Conservation (phyloP, 2,113 vertebrate species). For the Paratilapia polleni region DNA sequence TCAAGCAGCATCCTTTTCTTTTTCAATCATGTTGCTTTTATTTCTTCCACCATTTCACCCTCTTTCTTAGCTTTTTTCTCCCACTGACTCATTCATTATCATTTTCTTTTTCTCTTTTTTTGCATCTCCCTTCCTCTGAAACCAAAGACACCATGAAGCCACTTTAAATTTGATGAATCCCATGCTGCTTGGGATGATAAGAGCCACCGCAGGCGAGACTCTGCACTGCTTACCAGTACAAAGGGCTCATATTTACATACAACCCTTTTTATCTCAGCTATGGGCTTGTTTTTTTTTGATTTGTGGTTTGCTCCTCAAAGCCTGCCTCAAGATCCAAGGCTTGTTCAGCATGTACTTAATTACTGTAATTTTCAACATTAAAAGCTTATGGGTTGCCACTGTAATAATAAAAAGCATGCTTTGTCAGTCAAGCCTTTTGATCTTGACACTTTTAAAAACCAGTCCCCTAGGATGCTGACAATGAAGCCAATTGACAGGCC, state of each 20-base stretch:
- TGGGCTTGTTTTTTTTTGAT: slow-evolving; percentile 54
- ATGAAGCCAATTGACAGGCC: slow-evolving; percentile 67
- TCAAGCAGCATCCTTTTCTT: rapidly evolving
- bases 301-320: slow-evolving; percentile 77
- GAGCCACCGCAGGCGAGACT: slow-evolving; percentile 48
- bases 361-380: slow-evolving; percentile 80
- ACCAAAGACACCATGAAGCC: slow-evolving; percentile 23
- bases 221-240: slow-evolving; percentile 43
- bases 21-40: background rate
- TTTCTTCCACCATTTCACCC: background rate
- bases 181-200: slow-evolving; percentile 57
- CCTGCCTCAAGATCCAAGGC: slow-evolving; percentile 65
- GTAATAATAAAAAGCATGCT: slow-evolving; percentile 72
- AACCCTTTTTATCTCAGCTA: slow-evolving; percentile 63
- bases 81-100: background rate
- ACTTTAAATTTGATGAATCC: slow-evolving; percentile 57
- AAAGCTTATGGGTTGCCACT: slow-evolving; percentile 71
- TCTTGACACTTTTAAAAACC: slow-evolving; percentile 78
- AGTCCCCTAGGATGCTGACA: slow-evolving; percentile 72
- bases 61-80: background rate
- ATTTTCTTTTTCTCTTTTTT: background rate
- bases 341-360: slow-evolving; percentile 77
- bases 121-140: slow-evolving; percentile 2
- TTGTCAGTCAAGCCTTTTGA: slow-evolving; percentile 80
- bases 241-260: slow-evolving; percentile 71